Evolutionary conservation across 2,888 invertebrate genomes (phyloP), one percentile per base, ranked within the genome.

Genomic region (Acleris emargana): DNA sequence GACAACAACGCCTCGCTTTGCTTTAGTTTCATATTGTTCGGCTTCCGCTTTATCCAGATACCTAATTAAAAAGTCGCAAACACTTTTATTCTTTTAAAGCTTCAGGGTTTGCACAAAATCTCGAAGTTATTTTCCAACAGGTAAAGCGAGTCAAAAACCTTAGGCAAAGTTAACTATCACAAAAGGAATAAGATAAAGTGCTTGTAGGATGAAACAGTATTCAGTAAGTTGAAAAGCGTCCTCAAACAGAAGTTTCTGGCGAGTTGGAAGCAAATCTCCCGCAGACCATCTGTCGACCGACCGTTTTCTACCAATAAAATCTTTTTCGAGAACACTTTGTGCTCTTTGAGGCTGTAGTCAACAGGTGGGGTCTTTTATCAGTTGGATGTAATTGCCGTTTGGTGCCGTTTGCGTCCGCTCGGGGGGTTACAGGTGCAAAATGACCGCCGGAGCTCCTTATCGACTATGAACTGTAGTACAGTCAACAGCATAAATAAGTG

Each of bases 341-440:
- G 70, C 76, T 72, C 76, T 74, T 73, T 74, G 68, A 72, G 68
- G 67, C 78, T 73, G 77, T 70, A 76, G 76, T 80, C 89, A 91
- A 91, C 91, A 91, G 91, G 91, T 91, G 88, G 88, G 77, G 77
- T 74, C 81, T 86, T 87, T 86, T 84, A 82, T 80, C 83, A 86
- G 86, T 88, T 83, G 80, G 85, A 87, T 87, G 85, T 87, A 87
- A 89, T 87, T 86, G 86, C 80, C 77, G 79, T 80, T 82, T 78
- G 73, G 75, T 76, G 75, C 73, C 75, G 75, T 76, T 84, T 54
- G 53, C 20, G 54, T 47, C 49, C 25, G 74, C 50, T 20, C 54
- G 50, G 43, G 54, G 51, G 54, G 25, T 32, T 61, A 61, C 61
- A 61, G 66, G 38, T 61, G 61, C 45, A 55, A 52, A 57, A 57